These are phyloP conservation scores for Proteles cristata DNA, from an alignment of 2,113 vertebrate genomes.

Conservation along the genomic window DNA sequence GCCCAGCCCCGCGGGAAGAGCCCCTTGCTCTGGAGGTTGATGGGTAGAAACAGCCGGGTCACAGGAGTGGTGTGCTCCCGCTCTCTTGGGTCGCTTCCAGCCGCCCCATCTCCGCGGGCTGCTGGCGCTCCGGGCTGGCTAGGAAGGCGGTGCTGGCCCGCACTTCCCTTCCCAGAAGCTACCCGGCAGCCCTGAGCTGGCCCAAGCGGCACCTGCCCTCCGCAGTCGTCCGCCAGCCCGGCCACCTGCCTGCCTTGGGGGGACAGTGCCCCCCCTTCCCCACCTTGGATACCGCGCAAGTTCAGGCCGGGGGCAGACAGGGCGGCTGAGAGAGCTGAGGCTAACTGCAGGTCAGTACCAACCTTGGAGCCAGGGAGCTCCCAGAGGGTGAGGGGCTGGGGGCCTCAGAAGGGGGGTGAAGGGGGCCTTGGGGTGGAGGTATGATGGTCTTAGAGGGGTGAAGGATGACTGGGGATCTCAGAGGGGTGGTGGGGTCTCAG, in stretches of 20 bases:
- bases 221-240: background rate
- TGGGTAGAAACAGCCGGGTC: background rate
- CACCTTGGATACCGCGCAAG: accelerated
- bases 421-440: too few species aligned
- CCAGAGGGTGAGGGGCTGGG: conserved; percentile 1
- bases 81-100: background rate
- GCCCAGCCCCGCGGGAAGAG: accelerated
- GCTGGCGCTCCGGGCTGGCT: background rate
- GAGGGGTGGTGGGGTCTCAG: background rate
- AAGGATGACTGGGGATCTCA: too few species aligned
- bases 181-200: background rate
- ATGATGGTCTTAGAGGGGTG: too few species aligned
- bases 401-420: background rate
- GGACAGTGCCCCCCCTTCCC: too few species aligned
- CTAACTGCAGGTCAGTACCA: background rate
- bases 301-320: accelerated
- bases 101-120: accelerated
- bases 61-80: background rate
- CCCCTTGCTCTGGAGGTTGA: accelerated
- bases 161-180: background rate
- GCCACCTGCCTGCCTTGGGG: background rate
- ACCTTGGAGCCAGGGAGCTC: background rate
- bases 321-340: too few species aligned
- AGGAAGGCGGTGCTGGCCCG: accelerated
- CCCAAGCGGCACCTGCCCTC: accelerated